Conservation (phyloP, 2,888 invertebrate genomes). For the Zonitis immaculata region DNA sequence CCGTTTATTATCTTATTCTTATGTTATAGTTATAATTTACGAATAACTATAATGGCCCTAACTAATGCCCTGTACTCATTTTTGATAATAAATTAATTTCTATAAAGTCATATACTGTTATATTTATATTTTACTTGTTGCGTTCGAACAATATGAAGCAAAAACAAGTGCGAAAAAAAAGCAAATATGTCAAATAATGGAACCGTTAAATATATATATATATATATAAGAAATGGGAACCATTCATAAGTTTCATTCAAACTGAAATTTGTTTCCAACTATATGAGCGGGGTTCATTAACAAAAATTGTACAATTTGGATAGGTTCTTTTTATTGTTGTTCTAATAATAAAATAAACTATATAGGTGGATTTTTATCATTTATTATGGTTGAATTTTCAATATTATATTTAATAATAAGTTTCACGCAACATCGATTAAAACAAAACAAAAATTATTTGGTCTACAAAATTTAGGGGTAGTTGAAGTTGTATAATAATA, state of each 20-base stretch:
- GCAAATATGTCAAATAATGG: background rate
- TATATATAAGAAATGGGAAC: background rate
- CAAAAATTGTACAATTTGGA: too few relatives aligned
- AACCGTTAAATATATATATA: too few relatives aligned
- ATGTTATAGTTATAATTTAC: background rate
- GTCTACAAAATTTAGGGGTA: background rate
- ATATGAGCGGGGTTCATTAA: background rate
- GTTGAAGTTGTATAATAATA: background rate
- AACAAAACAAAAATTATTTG: background rate
- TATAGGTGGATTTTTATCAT: too few relatives aligned
- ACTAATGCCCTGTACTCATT: too few relatives aligned
- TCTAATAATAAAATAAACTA: too few relatives aligned
- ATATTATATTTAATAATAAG: too few relatives aligned
- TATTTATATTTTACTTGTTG: background rate
- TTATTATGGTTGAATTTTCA: too few relatives aligned
- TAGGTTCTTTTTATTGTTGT: too few relatives aligned
- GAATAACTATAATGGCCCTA: background rate
- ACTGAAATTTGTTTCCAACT: background rate
- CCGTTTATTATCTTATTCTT: background rate
- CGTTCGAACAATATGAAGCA: background rate
- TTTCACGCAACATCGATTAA: background rate
- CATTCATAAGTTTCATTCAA: slow-evolving; percentile 13
- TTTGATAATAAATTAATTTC: too few relatives aligned
- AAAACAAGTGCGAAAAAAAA: background rate
- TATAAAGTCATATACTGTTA: background rate